Evolutionary conservation across 2,888 invertebrate species (phyloP).

Genomic region (Bruchidius siliquastri): DNA sequence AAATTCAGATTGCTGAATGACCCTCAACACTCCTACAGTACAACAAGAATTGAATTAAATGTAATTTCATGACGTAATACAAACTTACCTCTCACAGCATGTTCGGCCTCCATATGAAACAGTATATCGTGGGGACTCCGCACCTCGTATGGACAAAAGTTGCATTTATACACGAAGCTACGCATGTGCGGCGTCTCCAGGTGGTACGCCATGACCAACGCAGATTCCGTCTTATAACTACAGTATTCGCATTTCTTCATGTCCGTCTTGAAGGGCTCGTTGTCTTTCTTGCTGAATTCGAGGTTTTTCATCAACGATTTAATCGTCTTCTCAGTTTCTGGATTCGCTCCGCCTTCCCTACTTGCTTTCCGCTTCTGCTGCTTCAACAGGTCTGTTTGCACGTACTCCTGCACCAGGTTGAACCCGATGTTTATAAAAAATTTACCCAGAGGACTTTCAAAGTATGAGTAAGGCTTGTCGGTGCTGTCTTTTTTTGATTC

Average conservation of each 20-base stretch:
- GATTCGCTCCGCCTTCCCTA: constrained; percentile 61
- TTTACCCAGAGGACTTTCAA: constrained; percentile 82
- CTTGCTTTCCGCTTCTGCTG: constrained; percentile 82
- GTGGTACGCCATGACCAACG: constrained; percentile 78
- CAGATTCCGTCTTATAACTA: constrained; percentile 84
- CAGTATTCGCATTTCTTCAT: constrained; percentile 84
- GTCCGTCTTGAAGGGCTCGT: constrained; percentile 64
- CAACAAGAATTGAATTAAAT: too few species aligned
- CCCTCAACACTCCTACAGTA: too few species aligned
- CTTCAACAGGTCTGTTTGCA: constrained; percentile 85
- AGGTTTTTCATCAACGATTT: constrained; percentile 78
- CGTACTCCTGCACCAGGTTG: constrained; percentile 86
- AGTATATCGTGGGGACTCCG: constrained; percentile 83
- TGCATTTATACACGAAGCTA: constrained; percentile 77
- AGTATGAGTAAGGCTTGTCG: constrained; percentile 59
- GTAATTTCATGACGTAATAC: too few species aligned
- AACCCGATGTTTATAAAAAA: constrained; percentile 89
- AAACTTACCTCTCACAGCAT: constrained; percentile 62
- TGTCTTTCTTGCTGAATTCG: constrained; percentile 81
- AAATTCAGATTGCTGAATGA: too few species aligned
- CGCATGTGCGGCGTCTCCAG: constrained; percentile 89
- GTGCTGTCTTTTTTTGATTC: constrained; percentile 24
- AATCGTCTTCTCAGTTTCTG: constrained; percentile 73
- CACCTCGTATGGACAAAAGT: constrained; percentile 45
- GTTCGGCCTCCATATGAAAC: constrained; percentile 88